phyloP scores from a whole-genome alignment of 2,113 vertebrate genomes.

The Lota lota region DNA sequence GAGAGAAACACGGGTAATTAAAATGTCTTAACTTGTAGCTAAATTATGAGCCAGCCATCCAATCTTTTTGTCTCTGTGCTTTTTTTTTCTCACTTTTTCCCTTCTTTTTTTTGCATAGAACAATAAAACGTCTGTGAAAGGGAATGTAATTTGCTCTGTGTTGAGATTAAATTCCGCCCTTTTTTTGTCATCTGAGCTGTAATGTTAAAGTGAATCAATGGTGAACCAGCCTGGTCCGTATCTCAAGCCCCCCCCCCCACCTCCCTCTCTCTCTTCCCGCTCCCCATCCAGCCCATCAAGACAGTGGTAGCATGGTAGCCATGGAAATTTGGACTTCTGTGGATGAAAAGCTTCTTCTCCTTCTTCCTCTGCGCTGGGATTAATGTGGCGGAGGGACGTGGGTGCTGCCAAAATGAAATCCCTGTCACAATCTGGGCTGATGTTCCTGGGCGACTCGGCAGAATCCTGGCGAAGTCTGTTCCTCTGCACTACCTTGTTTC shows the following conservation, averaged over 20 bases:
- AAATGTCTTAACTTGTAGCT: slow-evolving; percentile 69
- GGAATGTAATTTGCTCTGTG: slow-evolving; percentile 67
- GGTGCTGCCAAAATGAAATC: slow-evolving; percentile 72
- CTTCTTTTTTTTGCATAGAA: slow-evolving; percentile 51
- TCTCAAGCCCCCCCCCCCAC: background rate
- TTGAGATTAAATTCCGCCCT: slow-evolving; percentile 67
- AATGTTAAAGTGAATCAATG: slow-evolving; percentile 71
- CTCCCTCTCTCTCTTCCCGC: slow-evolving; percentile 9
- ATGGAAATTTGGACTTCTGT: slow-evolving; percentile 68
- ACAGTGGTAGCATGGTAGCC: too few relatives aligned
- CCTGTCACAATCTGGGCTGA: slow-evolving; percentile 73
- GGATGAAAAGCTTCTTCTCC: slow-evolving; percentile 66
- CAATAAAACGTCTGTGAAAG: slow-evolving; percentile 58
- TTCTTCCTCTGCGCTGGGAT: slow-evolving; percentile 56
- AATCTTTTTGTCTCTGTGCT: slow-evolving; percentile 62
- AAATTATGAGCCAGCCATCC: slow-evolving; percentile 67
- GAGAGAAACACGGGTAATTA: slow-evolving; percentile 64
- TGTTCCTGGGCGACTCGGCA: slow-evolving; percentile 63
- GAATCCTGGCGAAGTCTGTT: slow-evolving; percentile 68
- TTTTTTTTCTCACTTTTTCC: slow-evolving; percentile 6
- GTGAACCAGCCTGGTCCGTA: slow-evolving; percentile 24
- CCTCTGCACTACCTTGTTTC: slow-evolving; percentile 52
- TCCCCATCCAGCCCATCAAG: background rate
- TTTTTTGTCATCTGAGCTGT: slow-evolving; percentile 56
- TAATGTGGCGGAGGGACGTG: slow-evolving; percentile 72